phyloP scores from a whole-genome alignment of 2,888 invertebrate species.

The Onthophagus sagittarius region DNA sequence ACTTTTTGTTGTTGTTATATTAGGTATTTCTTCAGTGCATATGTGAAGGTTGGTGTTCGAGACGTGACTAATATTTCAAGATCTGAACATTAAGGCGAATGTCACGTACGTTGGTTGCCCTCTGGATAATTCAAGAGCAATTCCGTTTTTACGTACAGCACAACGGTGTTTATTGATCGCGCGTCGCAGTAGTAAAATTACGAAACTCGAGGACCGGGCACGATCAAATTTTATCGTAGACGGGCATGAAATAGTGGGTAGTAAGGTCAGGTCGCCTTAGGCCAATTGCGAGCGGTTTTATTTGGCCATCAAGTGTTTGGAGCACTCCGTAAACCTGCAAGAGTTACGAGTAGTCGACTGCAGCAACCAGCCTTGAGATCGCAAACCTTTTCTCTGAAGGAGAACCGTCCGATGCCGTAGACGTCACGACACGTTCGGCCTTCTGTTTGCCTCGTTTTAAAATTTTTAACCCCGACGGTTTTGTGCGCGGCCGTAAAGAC shows the following conservation, averaged over 20 bases:
- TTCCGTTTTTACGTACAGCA: constrained; percentile 2
- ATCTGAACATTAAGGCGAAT: background rate
- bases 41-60: background rate
- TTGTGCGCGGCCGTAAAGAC: background rate
- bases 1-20: background rate
- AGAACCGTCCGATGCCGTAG: background rate
- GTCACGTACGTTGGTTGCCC: background rate
- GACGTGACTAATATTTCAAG: background rate
- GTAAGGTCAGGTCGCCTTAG: background rate
- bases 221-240: constrained; percentile 10
- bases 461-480: background rate
- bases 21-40: background rate
- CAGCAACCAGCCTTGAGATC: background rate
- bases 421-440: background rate
- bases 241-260: constrained; percentile 1
- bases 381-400: background rate
- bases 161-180: constrained; percentile 9
- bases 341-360: background rate
- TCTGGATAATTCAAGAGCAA: constrained; percentile 9
- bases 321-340: background rate
- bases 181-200: constrained; percentile 8
- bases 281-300: constrained; percentile 10
- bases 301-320: constrained; percentile 6
- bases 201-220: constrained; percentile 3
- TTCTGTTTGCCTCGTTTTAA: background rate